Evolutionary conservation across 2,888 invertebrate genomes (phyloP).

Genomic region (Autographa gamma): DNA sequence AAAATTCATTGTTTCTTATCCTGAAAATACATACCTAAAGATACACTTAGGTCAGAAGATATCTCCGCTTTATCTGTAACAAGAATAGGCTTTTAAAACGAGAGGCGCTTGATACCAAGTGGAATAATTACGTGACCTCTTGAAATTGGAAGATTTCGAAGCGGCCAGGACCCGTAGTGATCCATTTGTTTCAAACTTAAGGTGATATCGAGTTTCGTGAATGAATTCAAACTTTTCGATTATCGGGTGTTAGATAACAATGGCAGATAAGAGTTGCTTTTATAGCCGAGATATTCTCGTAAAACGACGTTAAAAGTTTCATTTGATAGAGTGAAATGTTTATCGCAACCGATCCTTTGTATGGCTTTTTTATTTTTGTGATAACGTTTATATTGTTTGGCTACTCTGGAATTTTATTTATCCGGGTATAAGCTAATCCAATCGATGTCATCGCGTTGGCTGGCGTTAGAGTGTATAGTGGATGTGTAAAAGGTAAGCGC

Average conservation of each 20-base stretch:
- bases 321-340: slow-evolving; percentile 59
- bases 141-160: slow-evolving; percentile 70
- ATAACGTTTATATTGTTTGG: slow-evolving; percentile 39
- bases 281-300: slow-evolving; percentile 70
- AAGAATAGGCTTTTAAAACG: slow-evolving; percentile 87
- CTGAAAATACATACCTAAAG: slow-evolving; percentile 76
- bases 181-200: slow-evolving; percentile 69
- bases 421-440: slow-evolving; percentile 9
- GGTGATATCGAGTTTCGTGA: slow-evolving; percentile 74
- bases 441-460: slow-evolving; percentile 13
- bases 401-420: slow-evolving; percentile 24
- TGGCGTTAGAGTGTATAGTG: slow-evolving; percentile 9
- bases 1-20: slow-evolving; percentile 89
- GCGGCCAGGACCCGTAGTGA: slow-evolving; percentile 62
- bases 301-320: slow-evolving; percentile 68
- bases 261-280: slow-evolving; percentile 71
- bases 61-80: slow-evolving; percentile 85
- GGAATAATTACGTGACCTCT: slow-evolving; percentile 82
- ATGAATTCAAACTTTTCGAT: slow-evolving; percentile 68
- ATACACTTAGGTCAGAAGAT: slow-evolving; percentile 84
- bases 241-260: slow-evolving; percentile 71
- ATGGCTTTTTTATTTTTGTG: slow-evolving; percentile 50
- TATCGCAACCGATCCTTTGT: slow-evolving; percentile 49
- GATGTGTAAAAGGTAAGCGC: slow-evolving; percentile 8
- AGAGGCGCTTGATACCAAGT: slow-evolving; percentile 69